Conservation (phyloP, 2,888 invertebrate species). For the Sinopyrophorus schimmeli region DNA sequence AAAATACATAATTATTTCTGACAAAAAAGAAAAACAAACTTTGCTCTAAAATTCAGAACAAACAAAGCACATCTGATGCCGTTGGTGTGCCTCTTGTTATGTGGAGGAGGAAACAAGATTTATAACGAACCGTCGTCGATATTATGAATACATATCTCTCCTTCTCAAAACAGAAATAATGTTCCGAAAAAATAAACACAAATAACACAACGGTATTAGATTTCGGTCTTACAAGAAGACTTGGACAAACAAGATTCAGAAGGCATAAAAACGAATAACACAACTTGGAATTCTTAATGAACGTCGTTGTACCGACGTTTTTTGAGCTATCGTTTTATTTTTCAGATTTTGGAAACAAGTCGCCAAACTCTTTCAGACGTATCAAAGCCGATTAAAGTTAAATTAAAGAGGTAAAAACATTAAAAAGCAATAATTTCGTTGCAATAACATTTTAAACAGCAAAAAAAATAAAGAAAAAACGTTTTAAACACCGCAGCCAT, state of each 20-base stretch:
- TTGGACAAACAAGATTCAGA: background rate
- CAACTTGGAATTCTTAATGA: constrained; percentile 1
- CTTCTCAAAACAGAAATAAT: too few species aligned
- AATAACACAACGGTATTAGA: background rate
- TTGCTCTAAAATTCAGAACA: background rate
- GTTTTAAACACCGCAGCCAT: constrained; percentile 23
- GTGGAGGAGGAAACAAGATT: too few species aligned
- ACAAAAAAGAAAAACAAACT: background rate
- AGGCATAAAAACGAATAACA: background rate
- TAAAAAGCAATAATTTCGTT: background rate
- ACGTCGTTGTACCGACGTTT: constrained; percentile 1
- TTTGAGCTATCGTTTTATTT: background rate
- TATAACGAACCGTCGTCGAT: background rate
- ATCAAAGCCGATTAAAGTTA: too few species aligned
- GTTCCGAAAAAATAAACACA: background rate
- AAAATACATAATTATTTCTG: too few species aligned
- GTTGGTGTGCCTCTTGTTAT: too few species aligned
- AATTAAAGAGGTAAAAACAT: background rate
- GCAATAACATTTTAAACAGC: too few species aligned
- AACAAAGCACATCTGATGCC: too few species aligned
- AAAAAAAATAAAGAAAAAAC: constrained; percentile 21
- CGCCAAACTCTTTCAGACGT: too few species aligned
- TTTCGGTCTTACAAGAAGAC: background rate
- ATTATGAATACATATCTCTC: too few species aligned
- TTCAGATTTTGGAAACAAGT: background rate